Evolutionary conservation across 2,113 vertebrate species (phyloP), one percentile per base, ranked within the genome.

Genomic region (Chloroceryle aenea): DNA sequence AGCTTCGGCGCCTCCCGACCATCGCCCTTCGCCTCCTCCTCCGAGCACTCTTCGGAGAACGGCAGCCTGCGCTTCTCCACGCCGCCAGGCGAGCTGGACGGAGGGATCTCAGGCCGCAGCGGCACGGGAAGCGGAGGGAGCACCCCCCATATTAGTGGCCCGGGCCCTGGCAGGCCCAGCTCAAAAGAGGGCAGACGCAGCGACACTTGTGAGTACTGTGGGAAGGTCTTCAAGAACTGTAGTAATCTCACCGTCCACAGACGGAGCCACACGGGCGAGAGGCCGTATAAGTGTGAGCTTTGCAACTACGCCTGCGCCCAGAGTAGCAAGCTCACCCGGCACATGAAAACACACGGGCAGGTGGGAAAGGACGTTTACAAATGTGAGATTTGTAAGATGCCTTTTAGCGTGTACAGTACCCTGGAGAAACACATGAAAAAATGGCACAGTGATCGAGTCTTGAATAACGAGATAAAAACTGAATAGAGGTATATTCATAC

Each of bases 361-460:
- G 98, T 99, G 98, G 99, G 99, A 98, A 99, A 99, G 98, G 99
- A 99, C 99, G 99, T 99, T 99, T 99, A 99, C 99, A 99, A 99
- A 99, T 99, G 99, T 99, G 99, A 99, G 98, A 99, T 99, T 99
- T 99, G 99, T 99, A 98, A 99, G 99, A 99, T 99, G 99, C 99
- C 99, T 99, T 99, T 99, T 99, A 99, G 99, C 98, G 99, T 99
- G 99, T 99, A 99, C 99, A 99, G 99, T 99, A 99, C 99, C 98
- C 99, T 99, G 99, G 99, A 99, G 99, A 99, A 99, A 99, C 99
- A 99, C 99, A 99, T 99, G 99, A 99, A 99, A 99, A 99, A 99
- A 99, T 99, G 99, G 99, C 99, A 99, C 99, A 99, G 99, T 98
- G 99, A 99, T 98, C 99, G 99, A 98, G 98, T 99, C 98, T 99